Conservation (phyloP, 30 jellyfish, hydroid and myxozoan species). For the Pseudorhiza aurosa region DNA sequence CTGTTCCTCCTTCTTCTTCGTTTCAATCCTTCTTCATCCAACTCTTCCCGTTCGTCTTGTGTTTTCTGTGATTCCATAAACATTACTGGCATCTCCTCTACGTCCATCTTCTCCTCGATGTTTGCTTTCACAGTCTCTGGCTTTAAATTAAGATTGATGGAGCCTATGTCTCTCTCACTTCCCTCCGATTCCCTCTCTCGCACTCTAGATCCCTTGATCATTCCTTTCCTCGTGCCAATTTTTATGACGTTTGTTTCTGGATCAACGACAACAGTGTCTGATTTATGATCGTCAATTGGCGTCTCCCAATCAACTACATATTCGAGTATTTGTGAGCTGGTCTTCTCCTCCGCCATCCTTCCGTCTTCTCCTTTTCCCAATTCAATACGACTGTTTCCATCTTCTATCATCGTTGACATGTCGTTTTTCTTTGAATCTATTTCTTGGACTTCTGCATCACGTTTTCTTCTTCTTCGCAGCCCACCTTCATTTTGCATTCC, state of each 20-base stretch:
- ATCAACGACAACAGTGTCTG: conserved; percentile 48
- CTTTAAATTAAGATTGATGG: not conserved
- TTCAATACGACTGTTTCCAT: not conserved
- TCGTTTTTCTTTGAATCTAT: not conserved
- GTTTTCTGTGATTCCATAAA: conserved; percentile 19
- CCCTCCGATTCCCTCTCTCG: conserved; percentile 10
- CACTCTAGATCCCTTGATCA: conserved; percentile 39
- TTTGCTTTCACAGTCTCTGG: not conserved
- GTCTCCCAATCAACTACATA: conserved; percentile 73
- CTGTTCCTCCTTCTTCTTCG: conserved; percentile 1
- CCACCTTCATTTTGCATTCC: too few relatives aligned
- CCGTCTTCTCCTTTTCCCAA: not conserved
- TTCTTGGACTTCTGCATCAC: too few relatives aligned
- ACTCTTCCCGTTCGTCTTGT: not conserved
- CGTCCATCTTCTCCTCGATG: not conserved
- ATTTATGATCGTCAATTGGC: conserved; percentile 29
- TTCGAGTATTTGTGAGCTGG: conserved; percentile 17
- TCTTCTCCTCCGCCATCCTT: not conserved
- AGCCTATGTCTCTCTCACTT: not conserved
- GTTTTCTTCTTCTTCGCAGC: too few relatives aligned
- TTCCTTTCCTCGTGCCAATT: conserved; percentile 58
- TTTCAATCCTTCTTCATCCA: not conserved
- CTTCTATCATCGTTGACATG: not conserved
- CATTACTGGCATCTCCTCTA: conserved; percentile 38
- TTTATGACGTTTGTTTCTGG: conserved; percentile 40